Evolutionary conservation across 2,113 vertebrate species (phyloP).

Genomic region (Micromys minutus): DNA sequence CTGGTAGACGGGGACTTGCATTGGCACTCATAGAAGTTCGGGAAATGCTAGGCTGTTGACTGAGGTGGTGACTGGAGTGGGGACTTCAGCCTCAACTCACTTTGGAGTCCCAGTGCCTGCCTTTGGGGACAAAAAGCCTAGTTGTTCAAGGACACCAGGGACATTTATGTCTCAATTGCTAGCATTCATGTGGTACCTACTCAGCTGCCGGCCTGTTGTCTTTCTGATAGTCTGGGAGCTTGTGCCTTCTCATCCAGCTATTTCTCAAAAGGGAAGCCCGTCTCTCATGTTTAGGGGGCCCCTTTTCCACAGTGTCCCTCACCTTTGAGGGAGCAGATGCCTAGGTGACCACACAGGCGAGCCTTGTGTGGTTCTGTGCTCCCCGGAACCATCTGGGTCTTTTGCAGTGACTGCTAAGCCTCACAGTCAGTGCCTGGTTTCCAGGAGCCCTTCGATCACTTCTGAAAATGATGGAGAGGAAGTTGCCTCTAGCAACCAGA

Average conservation of each 20-base stretch:
- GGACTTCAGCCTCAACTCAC: background rate
- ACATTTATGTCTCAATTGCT: background rate
- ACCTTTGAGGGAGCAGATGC: background rate
- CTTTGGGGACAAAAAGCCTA: background rate
- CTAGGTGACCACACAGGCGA: background rate
- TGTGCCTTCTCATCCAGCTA: background rate
- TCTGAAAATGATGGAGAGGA: background rate
- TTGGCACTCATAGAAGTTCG: accelerated
- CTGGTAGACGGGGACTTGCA: background rate
- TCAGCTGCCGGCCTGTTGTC: accelerated
- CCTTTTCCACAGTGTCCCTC: background rate
- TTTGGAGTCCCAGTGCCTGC: background rate
- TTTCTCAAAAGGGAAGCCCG: no score
- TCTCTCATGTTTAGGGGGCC: background rate
- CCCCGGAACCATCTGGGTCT: background rate
- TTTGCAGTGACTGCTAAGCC: accelerated
- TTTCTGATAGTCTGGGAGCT: background rate
- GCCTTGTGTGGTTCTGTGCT: background rate
- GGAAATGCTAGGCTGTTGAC: background rate
- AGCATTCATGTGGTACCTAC: accelerated
- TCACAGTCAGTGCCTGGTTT: background rate
- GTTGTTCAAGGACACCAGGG: background rate
- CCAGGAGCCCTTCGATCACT: accelerated
- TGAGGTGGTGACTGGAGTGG: background rate
- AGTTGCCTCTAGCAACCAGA: no score